Conservation (phyloP, 2,888 invertebrate species). For the Volucella bombylans region DNA sequence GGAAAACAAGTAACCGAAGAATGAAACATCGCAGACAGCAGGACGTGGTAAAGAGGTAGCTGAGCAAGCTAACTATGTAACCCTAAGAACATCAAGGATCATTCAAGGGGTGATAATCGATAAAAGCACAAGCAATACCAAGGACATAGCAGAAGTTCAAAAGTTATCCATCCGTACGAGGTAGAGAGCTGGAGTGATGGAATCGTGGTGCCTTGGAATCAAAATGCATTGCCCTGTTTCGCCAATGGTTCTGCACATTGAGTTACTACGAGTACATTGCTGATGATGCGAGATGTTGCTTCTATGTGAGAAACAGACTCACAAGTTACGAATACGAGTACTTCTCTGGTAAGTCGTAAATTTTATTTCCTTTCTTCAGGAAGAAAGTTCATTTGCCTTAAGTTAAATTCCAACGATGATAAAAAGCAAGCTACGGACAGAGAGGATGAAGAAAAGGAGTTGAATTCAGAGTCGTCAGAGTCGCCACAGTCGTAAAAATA, state of each 20-base stretch:
- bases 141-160: conserved; percentile 20
- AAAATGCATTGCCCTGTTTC: conserved; percentile 50
- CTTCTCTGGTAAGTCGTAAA: conserved; percentile 38
- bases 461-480: conserved; percentile 8
- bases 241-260: conserved; percentile 43
- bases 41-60: conserved; percentile 1
- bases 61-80: conserved; percentile 26
- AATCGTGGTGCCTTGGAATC: conserved; percentile 10
- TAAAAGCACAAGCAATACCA: conserved; percentile 34
- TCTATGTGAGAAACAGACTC: conserved; percentile 26
- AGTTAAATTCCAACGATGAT: not conserved
- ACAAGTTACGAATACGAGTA: conserved; percentile 31
- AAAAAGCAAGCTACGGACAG: not conserved
- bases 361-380: conserved; percentile 43
- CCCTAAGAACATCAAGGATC: conserved; percentile 22
- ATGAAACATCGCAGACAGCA: not conserved
- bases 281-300: conserved; percentile 22
- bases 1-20: conserved; percentile 47
- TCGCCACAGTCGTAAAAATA: conserved; percentile 61
- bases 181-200: not conserved
- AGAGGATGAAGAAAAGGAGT: conserved; percentile 21
- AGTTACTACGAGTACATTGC: conserved; percentile 31
- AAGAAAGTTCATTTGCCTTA: conserved; percentile 4
- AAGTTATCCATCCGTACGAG: not conserved
- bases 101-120: conserved; percentile 54